Percentiles rank a stretch among this genome's conserved stretches.
These are phyloP conservation scores for Leuctra nigra DNA, from an alignment of 2,888 invertebrate species.

Conservation along the genomic window DNA sequence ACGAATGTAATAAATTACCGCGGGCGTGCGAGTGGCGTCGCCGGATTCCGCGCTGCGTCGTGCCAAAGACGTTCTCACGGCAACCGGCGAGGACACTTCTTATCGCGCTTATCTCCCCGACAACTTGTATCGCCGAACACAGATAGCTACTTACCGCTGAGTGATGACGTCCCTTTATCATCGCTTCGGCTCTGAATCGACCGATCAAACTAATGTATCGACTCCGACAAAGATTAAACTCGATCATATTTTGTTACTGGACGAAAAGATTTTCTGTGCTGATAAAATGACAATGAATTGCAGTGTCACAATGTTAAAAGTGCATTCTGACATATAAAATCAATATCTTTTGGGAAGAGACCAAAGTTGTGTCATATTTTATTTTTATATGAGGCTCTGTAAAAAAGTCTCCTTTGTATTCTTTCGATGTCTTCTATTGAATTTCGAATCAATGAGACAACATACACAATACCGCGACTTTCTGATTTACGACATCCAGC, in stretches of 20 bases:
- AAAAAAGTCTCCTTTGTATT: constrained; percentile 10
- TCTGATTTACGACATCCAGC: constrained; percentile 11
- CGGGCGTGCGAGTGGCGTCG: not conserved
- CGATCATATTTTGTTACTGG: too few relatives aligned
- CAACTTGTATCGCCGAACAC: too few relatives aligned
- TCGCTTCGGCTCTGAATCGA: too few relatives aligned
- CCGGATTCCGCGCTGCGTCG: not conserved
- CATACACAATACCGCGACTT: constrained; percentile 7
- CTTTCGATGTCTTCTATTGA: constrained; percentile 13
- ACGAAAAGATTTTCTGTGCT: too few relatives aligned
- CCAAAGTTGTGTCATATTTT: constrained; percentile 2
- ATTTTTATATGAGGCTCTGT: too few relatives aligned
- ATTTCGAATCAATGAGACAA: constrained; percentile 5
- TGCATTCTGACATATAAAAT: too few relatives aligned
- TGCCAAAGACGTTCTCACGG: constrained; percentile 18
- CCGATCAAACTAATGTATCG: too few relatives aligned
- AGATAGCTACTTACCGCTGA: too few relatives aligned
- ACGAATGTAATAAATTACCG: constrained; percentile 1
- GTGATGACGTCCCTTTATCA: too few relatives aligned
- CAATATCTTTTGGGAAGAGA: not conserved
- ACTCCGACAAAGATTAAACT: too few relatives aligned
- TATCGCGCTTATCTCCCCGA: constrained; percentile 7
- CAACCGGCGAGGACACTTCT: not conserved
- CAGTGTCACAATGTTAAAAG: too few relatives aligned
- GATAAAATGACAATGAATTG: too few relatives aligned